Evolutionary conservation across 2,113 vertebrate genomes (phyloP).

Genomic region (Hippolais icterina): DNA sequence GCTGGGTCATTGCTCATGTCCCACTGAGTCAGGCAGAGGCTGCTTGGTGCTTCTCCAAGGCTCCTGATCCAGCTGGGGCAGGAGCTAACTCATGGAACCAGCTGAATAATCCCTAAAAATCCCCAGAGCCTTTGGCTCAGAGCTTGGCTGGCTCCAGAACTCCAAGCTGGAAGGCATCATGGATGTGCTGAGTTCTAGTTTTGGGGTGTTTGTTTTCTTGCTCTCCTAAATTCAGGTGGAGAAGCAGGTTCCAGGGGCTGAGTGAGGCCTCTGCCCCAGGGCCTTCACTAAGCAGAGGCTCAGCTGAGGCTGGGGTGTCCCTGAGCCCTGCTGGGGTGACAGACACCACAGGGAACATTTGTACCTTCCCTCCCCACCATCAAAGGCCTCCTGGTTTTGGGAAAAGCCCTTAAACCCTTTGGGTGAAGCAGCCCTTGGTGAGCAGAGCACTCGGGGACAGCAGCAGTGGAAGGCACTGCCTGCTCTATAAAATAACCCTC

Average conservation of each 20-base stretch:
- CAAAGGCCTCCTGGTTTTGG: not conserved
- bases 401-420: not conserved
- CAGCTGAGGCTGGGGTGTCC: accelerated
- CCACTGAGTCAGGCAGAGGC: accelerated
- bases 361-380: not conserved
- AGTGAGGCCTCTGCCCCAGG: not conserved
- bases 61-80: not conserved
- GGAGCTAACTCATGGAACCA: accelerated
- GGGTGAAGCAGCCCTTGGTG: not conserved
- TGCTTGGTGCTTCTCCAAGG: not conserved
- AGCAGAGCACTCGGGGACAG: not conserved
- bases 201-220: not conserved
- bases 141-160: not conserved
- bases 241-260: not conserved
- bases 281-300: not conserved
- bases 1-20: not conserved
- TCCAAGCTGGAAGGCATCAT: accelerated
- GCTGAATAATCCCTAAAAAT: too few relatives aligned
- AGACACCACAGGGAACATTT: accelerated
- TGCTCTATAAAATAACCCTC: not conserved
- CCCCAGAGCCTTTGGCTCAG: accelerated
- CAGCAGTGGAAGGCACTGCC: not conserved
- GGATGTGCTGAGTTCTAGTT: accelerated
- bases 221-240: not conserved
- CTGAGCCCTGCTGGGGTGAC: not conserved